These are phyloP conservation scores for Rynchops niger DNA, from an alignment of 2,113 vertebrate species.

Conservation along the genomic window DNA sequence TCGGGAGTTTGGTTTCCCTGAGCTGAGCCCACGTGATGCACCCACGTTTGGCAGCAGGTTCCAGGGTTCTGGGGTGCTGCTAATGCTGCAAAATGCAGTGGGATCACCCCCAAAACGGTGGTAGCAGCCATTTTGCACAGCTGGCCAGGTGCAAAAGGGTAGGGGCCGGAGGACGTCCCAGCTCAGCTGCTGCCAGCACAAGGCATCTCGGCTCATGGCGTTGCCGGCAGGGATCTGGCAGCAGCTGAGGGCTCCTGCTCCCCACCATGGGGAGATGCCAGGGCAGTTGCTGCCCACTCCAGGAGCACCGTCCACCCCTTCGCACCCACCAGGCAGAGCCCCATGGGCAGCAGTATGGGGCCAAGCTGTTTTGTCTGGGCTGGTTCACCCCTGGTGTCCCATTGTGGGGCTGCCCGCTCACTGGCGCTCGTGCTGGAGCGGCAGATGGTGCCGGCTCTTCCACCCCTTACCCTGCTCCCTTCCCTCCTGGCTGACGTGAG, in stretches of 20 bases:
- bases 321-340: not conserved
- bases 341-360: not conserved
- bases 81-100: no score
- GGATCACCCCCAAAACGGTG: not conserved
- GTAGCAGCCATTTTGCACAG: no score
- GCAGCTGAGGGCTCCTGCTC: rapidly evolving
- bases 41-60: rapidly evolving
- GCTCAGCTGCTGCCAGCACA: not conserved
- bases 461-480: not conserved
- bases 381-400: not conserved
- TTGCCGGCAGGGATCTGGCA: not conserved
- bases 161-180: not conserved
- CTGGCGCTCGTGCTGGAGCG: rapidly evolving
- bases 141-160: not conserved
- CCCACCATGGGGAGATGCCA: not conserved
- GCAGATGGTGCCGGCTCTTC: not conserved
- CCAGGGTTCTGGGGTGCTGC: not conserved
- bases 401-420: rapidly evolving
- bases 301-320: rapidly evolving
- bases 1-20: not conserved
- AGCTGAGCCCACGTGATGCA: not conserved
- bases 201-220: rapidly evolving
- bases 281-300: not conserved
- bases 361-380: not conserved
- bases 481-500: not conserved